Conservation (phyloP, 2,888 invertebrate genomes). For the Omphaloscelis lunosa region DNA sequence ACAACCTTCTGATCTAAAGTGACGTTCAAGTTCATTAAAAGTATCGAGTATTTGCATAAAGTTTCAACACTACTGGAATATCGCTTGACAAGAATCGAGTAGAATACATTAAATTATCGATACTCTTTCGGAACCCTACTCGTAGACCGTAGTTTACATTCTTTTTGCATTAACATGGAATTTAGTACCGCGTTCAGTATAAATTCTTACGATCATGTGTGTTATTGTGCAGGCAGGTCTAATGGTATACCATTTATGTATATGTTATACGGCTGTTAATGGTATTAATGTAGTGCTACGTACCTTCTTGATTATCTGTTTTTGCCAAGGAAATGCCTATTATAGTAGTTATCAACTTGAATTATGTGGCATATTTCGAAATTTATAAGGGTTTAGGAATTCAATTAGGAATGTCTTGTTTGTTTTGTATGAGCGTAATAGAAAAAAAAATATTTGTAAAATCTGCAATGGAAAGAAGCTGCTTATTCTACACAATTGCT, state of each 20-base stretch:
- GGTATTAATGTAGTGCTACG: constrained; percentile 39
- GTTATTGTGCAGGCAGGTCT: constrained; percentile 54
- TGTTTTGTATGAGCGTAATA: constrained; percentile 1
- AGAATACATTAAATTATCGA: constrained; percentile 19
- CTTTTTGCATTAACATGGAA: constrained; percentile 57
- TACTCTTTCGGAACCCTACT: constrained; percentile 12
- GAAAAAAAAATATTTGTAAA: not conserved
- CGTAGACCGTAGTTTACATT: constrained; percentile 48
- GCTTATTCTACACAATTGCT: not conserved
- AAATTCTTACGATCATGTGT: constrained; percentile 48
- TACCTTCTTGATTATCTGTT: constrained; percentile 52
- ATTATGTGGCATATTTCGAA: constrained; percentile 26
- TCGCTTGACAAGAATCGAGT: constrained; percentile 16
- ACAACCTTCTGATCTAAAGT: not conserved
- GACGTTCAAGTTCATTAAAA: not conserved
- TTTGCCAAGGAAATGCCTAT: constrained; percentile 42
- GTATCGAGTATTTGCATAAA: constrained; percentile 15
- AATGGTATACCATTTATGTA: constrained; percentile 46
- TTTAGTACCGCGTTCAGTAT: constrained; percentile 61
- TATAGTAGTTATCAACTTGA: constrained; percentile 30
- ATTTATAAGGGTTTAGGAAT: constrained; percentile 34
- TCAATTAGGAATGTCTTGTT: constrained; percentile 15
- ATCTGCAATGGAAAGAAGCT: not conserved
- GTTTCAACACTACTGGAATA: constrained; percentile 12
- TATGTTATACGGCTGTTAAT: constrained; percentile 42